phyloP scores from a whole-genome alignment of 2,888 invertebrate genomes.

The Drosophila putrida region DNA sequence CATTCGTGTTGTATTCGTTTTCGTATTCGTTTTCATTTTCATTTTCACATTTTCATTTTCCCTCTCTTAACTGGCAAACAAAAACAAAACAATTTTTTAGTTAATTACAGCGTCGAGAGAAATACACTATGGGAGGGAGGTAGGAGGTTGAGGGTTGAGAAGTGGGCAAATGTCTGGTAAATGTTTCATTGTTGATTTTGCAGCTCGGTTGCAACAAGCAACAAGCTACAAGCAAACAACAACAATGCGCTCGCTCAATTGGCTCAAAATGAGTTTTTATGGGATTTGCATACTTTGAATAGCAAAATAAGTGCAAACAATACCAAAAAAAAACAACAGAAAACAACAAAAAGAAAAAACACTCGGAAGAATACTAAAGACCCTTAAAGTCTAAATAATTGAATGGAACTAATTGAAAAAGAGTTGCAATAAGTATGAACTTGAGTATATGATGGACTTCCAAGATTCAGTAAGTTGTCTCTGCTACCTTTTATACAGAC shows the following conservation, averaged over 20 bases:
- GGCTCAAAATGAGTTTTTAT: conserved; percentile 79
- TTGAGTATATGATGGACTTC: neutral
- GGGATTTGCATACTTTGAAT: conserved; percentile 76
- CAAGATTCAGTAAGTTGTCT: neutral
- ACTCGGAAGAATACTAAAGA: neutral
- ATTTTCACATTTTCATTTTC: conserved; percentile 28
- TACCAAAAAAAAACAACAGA: conserved; percentile 25
- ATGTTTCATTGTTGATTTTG: conserved; percentile 57
- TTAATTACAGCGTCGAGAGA: conserved; percentile 61
- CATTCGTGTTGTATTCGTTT: conserved; percentile 49
- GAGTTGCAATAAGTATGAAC: neutral
- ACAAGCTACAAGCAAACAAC: conserved; percentile 32
- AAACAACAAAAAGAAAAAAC: neutral
- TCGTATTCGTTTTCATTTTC: conserved; percentile 20
- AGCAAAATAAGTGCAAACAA: conserved; percentile 64
- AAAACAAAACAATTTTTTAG: conserved; percentile 58
- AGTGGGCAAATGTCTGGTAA: conserved; percentile 27
- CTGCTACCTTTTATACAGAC: conserved; percentile 25
- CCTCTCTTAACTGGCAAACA: conserved; percentile 36
- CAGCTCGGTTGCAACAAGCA: conserved; percentile 38
- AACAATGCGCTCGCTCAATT: conserved; percentile 73
- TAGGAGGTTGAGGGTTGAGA: neutral
- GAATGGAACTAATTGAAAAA: neutral
- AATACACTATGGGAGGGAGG: neutral
- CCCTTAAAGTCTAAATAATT: conserved; percentile 5